These are phyloP conservation scores for Trochalopteron elliotii DNA, from an alignment of 2,113 vertebrate species.

Conservation along the genomic window DNA sequence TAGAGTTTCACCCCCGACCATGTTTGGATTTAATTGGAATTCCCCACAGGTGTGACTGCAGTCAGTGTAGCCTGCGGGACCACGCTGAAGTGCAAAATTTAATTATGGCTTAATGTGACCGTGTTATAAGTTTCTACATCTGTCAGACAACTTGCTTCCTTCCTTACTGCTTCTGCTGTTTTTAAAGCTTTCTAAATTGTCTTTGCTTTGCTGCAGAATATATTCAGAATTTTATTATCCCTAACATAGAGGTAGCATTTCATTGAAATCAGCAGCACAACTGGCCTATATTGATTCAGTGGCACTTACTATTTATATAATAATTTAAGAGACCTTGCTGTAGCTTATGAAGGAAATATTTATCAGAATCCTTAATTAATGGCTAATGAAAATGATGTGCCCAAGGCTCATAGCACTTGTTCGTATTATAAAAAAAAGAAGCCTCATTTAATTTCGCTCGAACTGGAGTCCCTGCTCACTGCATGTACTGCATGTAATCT, in stretches of 20 bases:
- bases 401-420: background rate
- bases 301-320: background rate
- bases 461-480: background rate
- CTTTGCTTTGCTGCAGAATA: background rate
- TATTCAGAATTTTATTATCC: background rate
- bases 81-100: background rate
- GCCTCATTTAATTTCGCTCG: background rate
- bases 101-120: background rate
- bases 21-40: constrained; percentile 11
- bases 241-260: background rate
- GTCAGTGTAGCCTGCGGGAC: background rate
- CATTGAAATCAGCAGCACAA: accelerated
- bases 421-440: background rate
- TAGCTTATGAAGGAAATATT: background rate
- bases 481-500: background rate
- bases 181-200: background rate
- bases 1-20: background rate
- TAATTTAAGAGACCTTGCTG: background rate
- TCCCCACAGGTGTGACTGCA: background rate
- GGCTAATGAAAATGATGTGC: background rate
- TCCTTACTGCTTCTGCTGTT: background rate
- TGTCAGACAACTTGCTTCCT: background rate
- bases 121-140: background rate
- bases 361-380: background rate
- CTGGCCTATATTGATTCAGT: background rate